Percentiles rank a stretch among this genome's conserved stretches.
Conservation (phyloP, 2,113 vertebrate species). For the Silurus asotus region DNA sequence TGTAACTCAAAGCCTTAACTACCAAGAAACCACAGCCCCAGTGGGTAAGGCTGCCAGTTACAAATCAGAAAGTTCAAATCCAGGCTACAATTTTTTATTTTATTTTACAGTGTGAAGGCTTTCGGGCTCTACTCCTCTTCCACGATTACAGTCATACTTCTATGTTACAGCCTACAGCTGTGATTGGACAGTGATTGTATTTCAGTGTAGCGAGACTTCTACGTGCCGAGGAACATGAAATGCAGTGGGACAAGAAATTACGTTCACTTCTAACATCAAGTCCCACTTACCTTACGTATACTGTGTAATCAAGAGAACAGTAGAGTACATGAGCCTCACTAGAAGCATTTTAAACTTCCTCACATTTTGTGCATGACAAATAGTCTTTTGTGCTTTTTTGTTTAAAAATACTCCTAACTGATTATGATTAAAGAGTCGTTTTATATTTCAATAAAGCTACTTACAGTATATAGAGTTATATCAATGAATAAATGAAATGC, state of each 20-base stretch:
- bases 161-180: background rate
- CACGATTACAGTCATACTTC: background rate
- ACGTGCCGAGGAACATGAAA: background rate
- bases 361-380: background rate
- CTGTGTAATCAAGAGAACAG: background rate
- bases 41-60: background rate
- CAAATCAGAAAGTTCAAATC: background rate
- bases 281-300: background rate
- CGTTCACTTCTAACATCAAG: background rate
- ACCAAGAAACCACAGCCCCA: background rate
- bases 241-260: background rate
- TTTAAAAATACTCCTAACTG: background rate
- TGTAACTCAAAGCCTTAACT: background rate
- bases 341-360: background rate
- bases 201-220: background rate
- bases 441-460: background rate
- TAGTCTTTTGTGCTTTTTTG: background rate
- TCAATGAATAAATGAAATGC: no score
- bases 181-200: constrained; percentile 6
- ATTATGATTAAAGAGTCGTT: background rate
- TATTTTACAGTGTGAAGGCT: background rate
- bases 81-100: no score
- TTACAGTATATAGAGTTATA: no score
- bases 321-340: background rate
- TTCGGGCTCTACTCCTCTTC: background rate